Conservation (phyloP, 2,113 vertebrate species). For the Pseudopodoces humilis region DNA sequence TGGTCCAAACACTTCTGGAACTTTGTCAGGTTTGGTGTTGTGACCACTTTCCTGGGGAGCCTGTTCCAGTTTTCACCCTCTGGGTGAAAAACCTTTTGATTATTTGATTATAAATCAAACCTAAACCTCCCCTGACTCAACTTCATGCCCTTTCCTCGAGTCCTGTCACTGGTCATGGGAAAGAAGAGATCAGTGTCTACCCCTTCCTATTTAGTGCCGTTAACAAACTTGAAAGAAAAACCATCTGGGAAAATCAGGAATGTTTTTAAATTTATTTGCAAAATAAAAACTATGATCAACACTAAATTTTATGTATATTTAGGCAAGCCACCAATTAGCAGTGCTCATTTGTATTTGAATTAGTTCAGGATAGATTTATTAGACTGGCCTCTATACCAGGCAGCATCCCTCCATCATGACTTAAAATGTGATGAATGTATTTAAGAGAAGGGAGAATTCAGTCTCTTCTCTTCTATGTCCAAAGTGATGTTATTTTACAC, state of each 20-base stretch:
- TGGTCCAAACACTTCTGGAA: not conserved
- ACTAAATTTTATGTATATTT: not conserved
- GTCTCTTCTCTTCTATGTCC: not conserved
- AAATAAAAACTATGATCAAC: not conserved
- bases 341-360: not conserved
- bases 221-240: not conserved
- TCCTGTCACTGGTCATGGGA: not conserved
- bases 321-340: not conserved
- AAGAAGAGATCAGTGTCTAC: not conserved
- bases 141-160: not conserved
- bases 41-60: not conserved
- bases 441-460: not conserved
- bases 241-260: not conserved
- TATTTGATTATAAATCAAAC: too few species aligned
- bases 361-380: not conserved
- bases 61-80: not conserved
- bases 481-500: not conserved
- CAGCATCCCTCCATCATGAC: not conserved
- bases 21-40: not conserved
- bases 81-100: not conserved
- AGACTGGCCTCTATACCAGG: not conserved
- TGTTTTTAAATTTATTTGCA: not conserved
- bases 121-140: not conserved
- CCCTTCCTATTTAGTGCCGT: not conserved
- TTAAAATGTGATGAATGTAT: not conserved